Base-by-base conservation (phyloP, 2,888 invertebrate species). In the Oeneis ivallda region DNA sequence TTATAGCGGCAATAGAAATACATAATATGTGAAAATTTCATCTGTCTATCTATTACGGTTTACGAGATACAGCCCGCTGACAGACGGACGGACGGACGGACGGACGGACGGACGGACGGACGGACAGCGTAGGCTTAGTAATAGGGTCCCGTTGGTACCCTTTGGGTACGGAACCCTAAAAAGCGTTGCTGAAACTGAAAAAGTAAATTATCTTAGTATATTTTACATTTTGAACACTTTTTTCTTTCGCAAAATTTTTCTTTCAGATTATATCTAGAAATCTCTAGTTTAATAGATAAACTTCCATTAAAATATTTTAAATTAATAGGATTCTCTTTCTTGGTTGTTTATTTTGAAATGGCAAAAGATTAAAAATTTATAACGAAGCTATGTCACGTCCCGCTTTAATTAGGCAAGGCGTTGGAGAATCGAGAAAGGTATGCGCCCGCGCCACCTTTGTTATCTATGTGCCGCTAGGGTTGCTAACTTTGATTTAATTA, bases 281-380 rank as follows among this genome's bases (percentile, higher is more conserved):
- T 41, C 13, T 13, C 41, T 41, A 41, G 10, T 41, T 41, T 41
- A 41, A 41, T 13, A 3, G 45, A 17, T 47, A 49, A 49, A 19
- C 11, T 13, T 49, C 17, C 17, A 26, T 47, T 11, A 11, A 49
- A 17, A 19, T 49, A 11, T 5, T 9, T 50, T 1, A 13, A 50
- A 2, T 61, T 37, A 43, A 70, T 65, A 62, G 39, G 58, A 49
- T 37, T 17, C 49, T 17, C 32, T 59, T 32, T 45, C 45, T 2
- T 45, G 26, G 58, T 47, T 47, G 34, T 60, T 47, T 50, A 43
- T 52, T 52, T 52, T 32, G n/a, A 73, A 77, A 76, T 78, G 77
- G 76, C 78, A 80, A 81, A 77, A 83, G 85, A 86, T 87, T 85
- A 84, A 80, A 87, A 85, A 87, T 86, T 84, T 89, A 87, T 88